Base-by-base conservation (phyloP, 1,140 invertebrate species). In the Platyscapa corneri region DNA sequence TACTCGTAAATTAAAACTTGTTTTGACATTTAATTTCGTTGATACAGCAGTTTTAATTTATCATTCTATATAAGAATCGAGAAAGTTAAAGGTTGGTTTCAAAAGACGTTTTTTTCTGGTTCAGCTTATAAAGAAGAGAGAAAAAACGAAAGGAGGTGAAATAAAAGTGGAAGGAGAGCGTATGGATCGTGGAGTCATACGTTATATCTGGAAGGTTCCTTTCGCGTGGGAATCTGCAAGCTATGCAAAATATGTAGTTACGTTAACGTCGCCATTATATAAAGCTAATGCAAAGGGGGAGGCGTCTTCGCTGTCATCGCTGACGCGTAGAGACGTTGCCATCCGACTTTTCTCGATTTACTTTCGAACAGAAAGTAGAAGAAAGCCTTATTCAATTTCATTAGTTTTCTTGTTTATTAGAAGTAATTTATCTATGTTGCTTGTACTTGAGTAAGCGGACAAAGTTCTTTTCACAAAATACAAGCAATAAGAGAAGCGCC, bases 181-280 rank as follows among this genome's bases (percentile, higher is more conserved):
- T 82, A 65, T 75, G 49, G 86, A 87, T 77, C 42, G 37, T 8
- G 42, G 74, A 88, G 85, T 86, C 85, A 87, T 86, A 83, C 86
- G 84, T 87, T 86, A 88, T 89, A 89, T 86, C 83, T 78, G 39
- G 72, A 56, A 83, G 42, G 86, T 87, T 86, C 86, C 87, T 84
- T 84, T 64, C 82, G 49, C 72, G 53, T 72, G 34, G 86, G 88
- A 89, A 90, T 90, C 89, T 87, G 87, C 88, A 85, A 90, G 88
- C 87, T 90, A 90, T 89, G 89, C 85, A 88, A 89, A 90, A 90
- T 89, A 90, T 89, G 77, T 86, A 74, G 74, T 83, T 74, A 79
- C 76, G 65, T 86, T 86, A 75, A 83, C 76, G 65, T 79, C 18
- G 75, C 76, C 49, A 83, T 83, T 86, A 79, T 86, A 74, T 46